Evolutionary conservation across 1,140 invertebrate species (phyloP), one percentile per base, ranked within the genome.

Genomic region (Augochlora pura): DNA sequence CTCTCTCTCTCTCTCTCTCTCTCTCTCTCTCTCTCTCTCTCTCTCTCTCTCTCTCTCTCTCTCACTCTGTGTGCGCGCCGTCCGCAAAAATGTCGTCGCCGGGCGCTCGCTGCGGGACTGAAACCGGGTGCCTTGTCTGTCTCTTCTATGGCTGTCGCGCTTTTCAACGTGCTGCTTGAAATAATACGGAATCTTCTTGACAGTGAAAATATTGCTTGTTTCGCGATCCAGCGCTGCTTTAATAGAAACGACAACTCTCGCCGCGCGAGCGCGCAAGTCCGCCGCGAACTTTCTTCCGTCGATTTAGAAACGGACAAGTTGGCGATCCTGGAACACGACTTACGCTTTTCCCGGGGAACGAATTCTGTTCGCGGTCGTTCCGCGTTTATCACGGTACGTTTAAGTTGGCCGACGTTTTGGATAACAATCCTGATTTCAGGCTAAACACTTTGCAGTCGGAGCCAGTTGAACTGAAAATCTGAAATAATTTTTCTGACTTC

Each of bases 31-130:
- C 38, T 39, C 38, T 39, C 38, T 39, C 38, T 39, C 38, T 39
- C 38, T 39, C 38, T 39, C 38, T 39, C 38, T 76, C 23, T 39
- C 38, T 39, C 38, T 39, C 38, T 39, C 38, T 39, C 38, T 39
- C 38, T 39, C 38, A 4, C 38, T 39, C 38, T 39, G 3, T 39
- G n/a, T 4, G 32, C 32, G 32, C 32, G 4, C 4, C 4, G 32
- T 32, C 32, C 32, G 32, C 32, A 32, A 32, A 32, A 32, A 32
- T 32, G 32, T 32, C 32, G 32, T 32, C 4, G 32, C 39, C 67
- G n/a, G n/a, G 18, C 39, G 14, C n/a, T 27, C 52, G 59, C 62
- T 46, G 64, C 54, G 46, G 32, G 52, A 69, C 70, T 77, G 57
- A 27, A 54, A 16, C 64, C 42, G 63, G 42, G n/a, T n/a, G n/a